Evolutionary conservation across 2,888 invertebrate genomes (phyloP), one percentile per base, ranked within the genome.

Genomic region (Cheilosia grossa): DNA sequence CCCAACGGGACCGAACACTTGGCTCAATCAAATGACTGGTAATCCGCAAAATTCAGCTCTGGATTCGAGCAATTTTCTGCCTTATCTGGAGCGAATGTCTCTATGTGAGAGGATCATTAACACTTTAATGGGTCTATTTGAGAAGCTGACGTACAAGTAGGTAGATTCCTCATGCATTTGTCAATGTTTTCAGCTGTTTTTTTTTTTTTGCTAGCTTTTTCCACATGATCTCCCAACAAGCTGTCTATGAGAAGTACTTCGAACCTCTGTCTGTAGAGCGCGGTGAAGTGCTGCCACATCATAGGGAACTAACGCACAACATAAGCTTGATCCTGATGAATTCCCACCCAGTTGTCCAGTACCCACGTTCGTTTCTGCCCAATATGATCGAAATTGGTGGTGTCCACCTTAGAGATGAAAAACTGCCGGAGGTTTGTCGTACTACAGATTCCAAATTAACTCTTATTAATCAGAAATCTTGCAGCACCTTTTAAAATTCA

Each of bases 41-140:
- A 93, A 93, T 88, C 93, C 93, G 0, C 90, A 92, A 49, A 92
- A 92, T 40, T 91, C 92, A 1, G 91, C 93, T 0, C 88, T 92
- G 79, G 90, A 93, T 83, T 93, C 93, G 2, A 92, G 93, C 78
- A 89, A 91, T 64, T 91, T 92, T 85, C 87, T 92, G 19, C 90
- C 91, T 7, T 93, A 91, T 59, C 88, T 91, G 0, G 91, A 91
- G 64, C 88, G 90, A 27, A 93, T 93, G 93, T 91, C 88, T 24
- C 91, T 93, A 10, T 88, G 89, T 51, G 89, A 93, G 87, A 90
- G 93, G 49, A 87, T 91, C 10, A 69, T 90, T 9, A 93, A 93
- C 82, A 91, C 92, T 0, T 82, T 93, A 2, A 90, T 92, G 89
- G 89, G 90, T 51, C 85, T 92, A 17, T 91, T 92, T 33, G 91